Base-by-base conservation (phyloP, 1,140 invertebrate genomes). In the Tribolium castaneum region DNA sequence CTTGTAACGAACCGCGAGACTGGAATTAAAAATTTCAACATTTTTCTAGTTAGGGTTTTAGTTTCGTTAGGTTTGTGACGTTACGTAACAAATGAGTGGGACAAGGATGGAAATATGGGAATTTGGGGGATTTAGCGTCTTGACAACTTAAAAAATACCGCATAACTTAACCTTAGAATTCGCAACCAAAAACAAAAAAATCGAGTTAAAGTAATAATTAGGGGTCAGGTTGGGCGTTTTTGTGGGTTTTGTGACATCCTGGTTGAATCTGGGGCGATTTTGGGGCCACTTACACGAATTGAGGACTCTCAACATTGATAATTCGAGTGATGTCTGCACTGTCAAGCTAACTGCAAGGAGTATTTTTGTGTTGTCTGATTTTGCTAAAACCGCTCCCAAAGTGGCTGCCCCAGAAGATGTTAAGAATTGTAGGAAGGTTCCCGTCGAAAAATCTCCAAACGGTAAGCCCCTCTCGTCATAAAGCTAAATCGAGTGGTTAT, bases 391-490 rank as follows among this genome's bases (percentile, higher is more conserved):
- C 72, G 50, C 72, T 75, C 78, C 80, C 80, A 77, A 70, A 75
- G 74, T 81, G 78, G 78, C 71, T 78, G 71, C 74, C 75, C 78
- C 80, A 76, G 49, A 78, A 25, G 50, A 80, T 80, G 79, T 80
- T 75, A 62, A 78, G 76, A 78, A 45, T 80, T 35, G 39, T 78
- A 66, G 51, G 51, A 12, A 80, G 66, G 19, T 51, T 73, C 50
- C 34, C 56, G 54, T 70, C 78, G 30, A 77, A 22, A 74, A 70
- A 72, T 51, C 45, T 77, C 62, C 75, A 70, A 78, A 14, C 52
- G 45, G 75, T 81, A 77, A 79, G 70, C 6, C 16, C 34, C 6
- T 10, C 19, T 13, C 5, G 14, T 45, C 54, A n/a, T 3, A 12
- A 12, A 7, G 13, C 13, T 19, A 52, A 52, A 7, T 9, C 51